A percentile compares a stretch with the other conserved stretches of the same genome.
Conservation (phyloP, 2,888 invertebrate species). For the Acholoe squamosa region DNA sequence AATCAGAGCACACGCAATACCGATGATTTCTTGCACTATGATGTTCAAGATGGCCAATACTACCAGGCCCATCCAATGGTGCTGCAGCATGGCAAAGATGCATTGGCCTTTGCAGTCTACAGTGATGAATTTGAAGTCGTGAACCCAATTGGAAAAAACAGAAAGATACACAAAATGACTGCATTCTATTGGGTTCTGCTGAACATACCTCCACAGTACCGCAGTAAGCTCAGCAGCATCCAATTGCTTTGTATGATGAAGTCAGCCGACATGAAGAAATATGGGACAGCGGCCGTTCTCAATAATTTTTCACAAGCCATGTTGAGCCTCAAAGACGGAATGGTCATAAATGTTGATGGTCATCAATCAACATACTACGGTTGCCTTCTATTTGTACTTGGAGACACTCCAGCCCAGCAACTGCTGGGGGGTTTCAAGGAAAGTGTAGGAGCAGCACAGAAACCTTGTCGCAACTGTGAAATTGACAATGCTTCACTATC, state of each 20-base stretch:
- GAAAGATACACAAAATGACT: slow-evolving; percentile 48
- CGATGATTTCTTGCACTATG: background rate
- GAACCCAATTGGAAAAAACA: slow-evolving; percentile 50
- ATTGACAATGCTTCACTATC: slow-evolving; percentile 21
- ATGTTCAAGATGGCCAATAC: slow-evolving; percentile 39
- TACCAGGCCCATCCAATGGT: background rate
- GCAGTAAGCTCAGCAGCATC: slow-evolving; percentile 42
- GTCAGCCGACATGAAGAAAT: background rate
- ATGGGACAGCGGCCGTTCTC: background rate
- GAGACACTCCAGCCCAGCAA: slow-evolving; percentile 65
- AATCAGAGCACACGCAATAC: background rate
- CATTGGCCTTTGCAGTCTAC: background rate
- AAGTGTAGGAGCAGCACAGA: slow-evolving; percentile 65
- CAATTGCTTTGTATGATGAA: slow-evolving; percentile 37
- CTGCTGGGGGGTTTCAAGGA: slow-evolving; percentile 68
- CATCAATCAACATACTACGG: background rate
- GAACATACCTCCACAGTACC: slow-evolving; percentile 25
- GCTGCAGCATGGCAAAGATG: background rate
- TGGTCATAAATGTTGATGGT: background rate
- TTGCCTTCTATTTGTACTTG: slow-evolving; percentile 46
- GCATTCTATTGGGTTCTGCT: slow-evolving; percentile 33
- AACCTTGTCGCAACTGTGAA: slow-evolving; percentile 67
- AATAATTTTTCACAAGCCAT: background rate
- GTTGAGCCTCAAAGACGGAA: background rate
- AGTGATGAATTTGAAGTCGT: slow-evolving; percentile 59